A percentile compares a stretch with the other conserved stretches of the same genome.
Conservation (phyloP, 1,140 invertebrate genomes). For the Bombus breviceps region DNA sequence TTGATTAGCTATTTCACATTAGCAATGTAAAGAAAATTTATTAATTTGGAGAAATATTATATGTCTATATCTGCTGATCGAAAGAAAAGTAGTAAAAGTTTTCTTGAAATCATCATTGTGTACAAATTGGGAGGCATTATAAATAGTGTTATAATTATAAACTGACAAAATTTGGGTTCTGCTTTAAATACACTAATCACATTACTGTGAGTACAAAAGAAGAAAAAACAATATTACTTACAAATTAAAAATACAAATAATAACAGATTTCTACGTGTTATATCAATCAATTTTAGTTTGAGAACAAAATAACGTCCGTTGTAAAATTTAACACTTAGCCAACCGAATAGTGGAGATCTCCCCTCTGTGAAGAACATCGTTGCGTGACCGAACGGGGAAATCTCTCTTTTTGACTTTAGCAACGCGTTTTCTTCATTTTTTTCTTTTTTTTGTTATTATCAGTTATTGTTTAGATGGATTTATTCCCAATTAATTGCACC, state of each 20-base stretch:
- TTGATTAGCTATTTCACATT: neutral
- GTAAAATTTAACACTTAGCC: neutral
- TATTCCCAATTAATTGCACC: too few species aligned
- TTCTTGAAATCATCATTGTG: constrained; percentile 34
- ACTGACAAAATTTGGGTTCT: constrained; percentile 11
- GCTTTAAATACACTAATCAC: constrained; percentile 22
- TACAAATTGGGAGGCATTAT: constrained; percentile 56
- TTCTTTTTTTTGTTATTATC: too few species aligned
- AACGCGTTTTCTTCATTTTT: too few species aligned
- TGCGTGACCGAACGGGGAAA: too few species aligned
- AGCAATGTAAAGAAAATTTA: constrained; percentile 4
- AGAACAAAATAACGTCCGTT: constrained; percentile 22
- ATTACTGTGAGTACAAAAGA: constrained; percentile 36
- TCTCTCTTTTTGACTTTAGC: too few species aligned
- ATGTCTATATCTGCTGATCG: constrained; percentile 23
- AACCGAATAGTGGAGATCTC: too few species aligned
- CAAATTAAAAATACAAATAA: constrained; percentile 3
- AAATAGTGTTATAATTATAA: constrained; percentile 43
- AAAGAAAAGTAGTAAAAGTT: constrained; percentile 25
- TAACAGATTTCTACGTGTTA: constrained; percentile 28
- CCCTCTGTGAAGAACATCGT: too few species aligned
- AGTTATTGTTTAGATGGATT: too few species aligned
- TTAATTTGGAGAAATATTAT: constrained; percentile 42
- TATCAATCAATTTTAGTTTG: neutral
- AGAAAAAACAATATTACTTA: constrained; percentile 37